A percentile compares a stretch with the other conserved stretches of the same genome.
phyloP scores from a whole-genome alignment of 2,797 vertebrate species.

The Mormyrops attenuatus region DNA sequence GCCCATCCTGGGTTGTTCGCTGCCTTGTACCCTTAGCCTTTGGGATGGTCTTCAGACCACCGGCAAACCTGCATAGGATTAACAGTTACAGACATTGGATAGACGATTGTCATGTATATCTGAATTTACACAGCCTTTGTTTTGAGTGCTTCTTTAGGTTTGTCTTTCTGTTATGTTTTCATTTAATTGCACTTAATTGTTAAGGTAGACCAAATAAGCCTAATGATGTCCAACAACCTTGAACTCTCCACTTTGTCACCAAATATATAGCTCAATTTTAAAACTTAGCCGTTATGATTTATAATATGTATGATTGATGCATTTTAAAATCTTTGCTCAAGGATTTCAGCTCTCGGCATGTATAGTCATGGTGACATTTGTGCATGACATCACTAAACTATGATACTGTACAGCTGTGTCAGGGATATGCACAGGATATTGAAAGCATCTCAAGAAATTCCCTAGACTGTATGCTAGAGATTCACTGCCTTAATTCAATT shows the following conservation, averaged over 20 bases:
- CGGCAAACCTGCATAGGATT: background rate
- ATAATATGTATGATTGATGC: background rate
- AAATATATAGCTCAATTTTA: background rate
- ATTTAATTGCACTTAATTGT: background rate
- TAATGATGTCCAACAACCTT: background rate
- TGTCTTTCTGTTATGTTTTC: background rate
- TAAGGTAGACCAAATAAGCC: background rate
- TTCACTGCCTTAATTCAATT: background rate
- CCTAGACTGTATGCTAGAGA: background rate
- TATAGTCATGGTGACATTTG: background rate
- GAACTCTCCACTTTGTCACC: background rate
- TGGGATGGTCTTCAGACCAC: background rate
- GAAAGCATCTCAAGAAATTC: background rate
- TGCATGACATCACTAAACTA: background rate
- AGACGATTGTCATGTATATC: background rate
- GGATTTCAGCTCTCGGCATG: background rate
- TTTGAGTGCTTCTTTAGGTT: background rate
- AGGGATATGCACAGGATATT: background rate
- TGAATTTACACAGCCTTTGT: background rate
- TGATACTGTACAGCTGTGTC: background rate
- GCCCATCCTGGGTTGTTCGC: background rate
- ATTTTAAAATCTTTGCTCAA: background rate
- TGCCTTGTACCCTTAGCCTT: background rate
- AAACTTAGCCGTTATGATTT: background rate
- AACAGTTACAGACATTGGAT: background rate